Evolutionary conservation across 2,888 invertebrate genomes (phyloP).

Genomic region (Acleris laterana): DNA sequence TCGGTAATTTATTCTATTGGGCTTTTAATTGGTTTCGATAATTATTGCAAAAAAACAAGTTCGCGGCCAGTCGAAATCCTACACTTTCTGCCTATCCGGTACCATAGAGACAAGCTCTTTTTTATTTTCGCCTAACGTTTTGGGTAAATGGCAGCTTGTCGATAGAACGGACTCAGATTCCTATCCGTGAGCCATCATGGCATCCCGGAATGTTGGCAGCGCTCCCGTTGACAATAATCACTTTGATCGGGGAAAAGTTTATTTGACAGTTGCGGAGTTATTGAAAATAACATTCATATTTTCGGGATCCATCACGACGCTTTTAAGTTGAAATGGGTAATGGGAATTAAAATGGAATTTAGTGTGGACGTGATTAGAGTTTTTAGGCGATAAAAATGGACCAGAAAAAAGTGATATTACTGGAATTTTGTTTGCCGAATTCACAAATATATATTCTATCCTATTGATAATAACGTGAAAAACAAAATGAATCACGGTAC

Average conservation of each 20-base stretch:
- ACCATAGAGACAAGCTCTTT: too few species aligned
- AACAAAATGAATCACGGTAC: constrained; percentile 25
- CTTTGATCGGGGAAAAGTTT: constrained; percentile 37
- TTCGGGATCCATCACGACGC: background rate
- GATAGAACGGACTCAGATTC: constrained; percentile 31
- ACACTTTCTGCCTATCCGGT: too few species aligned
- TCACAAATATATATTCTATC: too few species aligned
- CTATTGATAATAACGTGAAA: background rate
- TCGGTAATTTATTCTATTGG: too few species aligned
- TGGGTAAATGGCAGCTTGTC: constrained; percentile 22
- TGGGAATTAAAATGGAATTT: too few species aligned
- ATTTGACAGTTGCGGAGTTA: constrained; percentile 27
- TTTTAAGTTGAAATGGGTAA: background rate
- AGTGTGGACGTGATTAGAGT: too few species aligned
- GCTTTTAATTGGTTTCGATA: too few species aligned
- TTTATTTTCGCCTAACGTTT: constrained; percentile 3
- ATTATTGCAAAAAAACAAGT: too few species aligned
- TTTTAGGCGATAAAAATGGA: too few species aligned
- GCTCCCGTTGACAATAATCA: constrained; percentile 43
- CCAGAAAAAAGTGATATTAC: too few species aligned
- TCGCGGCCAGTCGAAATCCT: too few species aligned
- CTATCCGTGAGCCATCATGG: constrained; percentile 39
- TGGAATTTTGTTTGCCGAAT: too few species aligned
- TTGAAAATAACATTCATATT: constrained; percentile 18
- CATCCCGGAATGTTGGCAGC: constrained; percentile 51